Conservation (phyloP, 2,888 invertebrate genomes). For the Stenotaenia linearis region DNA sequence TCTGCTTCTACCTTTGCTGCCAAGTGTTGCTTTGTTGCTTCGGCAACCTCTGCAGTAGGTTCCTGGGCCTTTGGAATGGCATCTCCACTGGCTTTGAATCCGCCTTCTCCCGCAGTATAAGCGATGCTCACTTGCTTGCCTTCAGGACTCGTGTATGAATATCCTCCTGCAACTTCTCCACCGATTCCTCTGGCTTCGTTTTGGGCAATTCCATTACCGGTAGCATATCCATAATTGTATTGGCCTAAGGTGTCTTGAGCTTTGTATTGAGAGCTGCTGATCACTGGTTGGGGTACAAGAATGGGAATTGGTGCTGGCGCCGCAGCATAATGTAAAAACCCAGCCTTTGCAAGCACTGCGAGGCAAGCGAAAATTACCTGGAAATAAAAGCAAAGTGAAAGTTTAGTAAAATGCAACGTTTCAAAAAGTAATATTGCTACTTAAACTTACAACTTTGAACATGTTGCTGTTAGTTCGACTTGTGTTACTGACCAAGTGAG, state of each 20-base stretch:
- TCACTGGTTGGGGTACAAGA: conserved; percentile 53
- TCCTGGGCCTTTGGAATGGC: conserved; percentile 35
- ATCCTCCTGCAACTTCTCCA: conserved; percentile 65
- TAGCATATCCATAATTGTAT: conserved; percentile 65
- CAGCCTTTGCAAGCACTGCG: background rate
- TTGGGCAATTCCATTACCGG: conserved; percentile 63
- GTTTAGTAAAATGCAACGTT: background rate
- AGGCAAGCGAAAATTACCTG: background rate
- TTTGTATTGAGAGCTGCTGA: conserved; percentile 61
- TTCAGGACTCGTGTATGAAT: conserved; percentile 59
- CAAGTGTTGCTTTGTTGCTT: background rate
- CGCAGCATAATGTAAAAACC: background rate
- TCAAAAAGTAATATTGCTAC: background rate
- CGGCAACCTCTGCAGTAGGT: conserved; percentile 14
- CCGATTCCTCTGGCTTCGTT: conserved; percentile 62
- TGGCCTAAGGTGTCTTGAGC: conserved; percentile 61
- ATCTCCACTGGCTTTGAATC: conserved; percentile 35
- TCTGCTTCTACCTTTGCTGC: background rate
- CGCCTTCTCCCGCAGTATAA: conserved; percentile 55
- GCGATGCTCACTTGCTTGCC: conserved; percentile 58
- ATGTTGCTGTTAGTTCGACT: background rate
- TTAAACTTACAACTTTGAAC: background rate
- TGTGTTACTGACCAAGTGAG: background rate
- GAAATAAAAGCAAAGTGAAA: background rate
- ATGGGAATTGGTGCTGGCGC: background rate